Conservation (phyloP, 1,140 invertebrate genomes). For the Drosophila guanche region DNA sequence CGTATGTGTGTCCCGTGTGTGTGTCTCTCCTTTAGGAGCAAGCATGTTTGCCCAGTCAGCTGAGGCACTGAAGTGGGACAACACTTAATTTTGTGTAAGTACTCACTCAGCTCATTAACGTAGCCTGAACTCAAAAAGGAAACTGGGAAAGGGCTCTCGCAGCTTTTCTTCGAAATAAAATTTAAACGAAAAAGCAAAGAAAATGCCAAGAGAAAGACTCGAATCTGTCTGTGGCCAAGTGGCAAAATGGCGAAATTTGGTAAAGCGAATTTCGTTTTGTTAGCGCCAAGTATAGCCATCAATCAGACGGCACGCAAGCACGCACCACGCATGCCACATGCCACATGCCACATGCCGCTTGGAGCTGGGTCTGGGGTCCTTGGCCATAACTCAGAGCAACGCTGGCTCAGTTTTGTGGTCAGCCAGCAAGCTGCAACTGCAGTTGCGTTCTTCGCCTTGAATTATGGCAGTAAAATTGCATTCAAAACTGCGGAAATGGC, state of each 20-base stretch:
- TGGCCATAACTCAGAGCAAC: slow-evolving; percentile 46
- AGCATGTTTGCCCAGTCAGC: slow-evolving; percentile 70
- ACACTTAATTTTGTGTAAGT: slow-evolving; percentile 83
- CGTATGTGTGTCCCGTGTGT: slow-evolving; percentile 22
- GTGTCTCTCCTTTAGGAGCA: slow-evolving; percentile 31
- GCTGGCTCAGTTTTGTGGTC: slow-evolving; percentile 41
- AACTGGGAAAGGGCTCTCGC: slow-evolving; percentile 49
- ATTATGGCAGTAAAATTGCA: slow-evolving; percentile 55
- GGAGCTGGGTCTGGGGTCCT: not conserved
- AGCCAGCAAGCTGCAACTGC: slow-evolving; percentile 30
- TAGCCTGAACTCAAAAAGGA: slow-evolving; percentile 49
- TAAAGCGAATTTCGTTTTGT: slow-evolving; percentile 60
- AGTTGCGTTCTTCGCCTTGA: slow-evolving; percentile 15
- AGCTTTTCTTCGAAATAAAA: slow-evolving; percentile 62
- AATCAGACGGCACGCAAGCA: slow-evolving; percentile 55
- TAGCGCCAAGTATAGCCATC: slow-evolving; percentile 65
- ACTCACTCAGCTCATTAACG: slow-evolving; percentile 82
- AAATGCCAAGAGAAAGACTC: slow-evolving; percentile 47
- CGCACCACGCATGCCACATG: slow-evolving; percentile 38
- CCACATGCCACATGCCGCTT: slow-evolving; percentile 26
- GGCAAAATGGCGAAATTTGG: slow-evolving; percentile 33
- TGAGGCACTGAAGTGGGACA: slow-evolving; percentile 73
- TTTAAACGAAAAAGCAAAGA: slow-evolving; percentile 50
- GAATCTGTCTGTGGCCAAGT: slow-evolving; percentile 23
- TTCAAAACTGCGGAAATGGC: slow-evolving; percentile 50